These are phyloP conservation scores for Monoplex corrugatus DNA, from an alignment of 2,888 invertebrate species.

Conservation along the genomic window DNA sequence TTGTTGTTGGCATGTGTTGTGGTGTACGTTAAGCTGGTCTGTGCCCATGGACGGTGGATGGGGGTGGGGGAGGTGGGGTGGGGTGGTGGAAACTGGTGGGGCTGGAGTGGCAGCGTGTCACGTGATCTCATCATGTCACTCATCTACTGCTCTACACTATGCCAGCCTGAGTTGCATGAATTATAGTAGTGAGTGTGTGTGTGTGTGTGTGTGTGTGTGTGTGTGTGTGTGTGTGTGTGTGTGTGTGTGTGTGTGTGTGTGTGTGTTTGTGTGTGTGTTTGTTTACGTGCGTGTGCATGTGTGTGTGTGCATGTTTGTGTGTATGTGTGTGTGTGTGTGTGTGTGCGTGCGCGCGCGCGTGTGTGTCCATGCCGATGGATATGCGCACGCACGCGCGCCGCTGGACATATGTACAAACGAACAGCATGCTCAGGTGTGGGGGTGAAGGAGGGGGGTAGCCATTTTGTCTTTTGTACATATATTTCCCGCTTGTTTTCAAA, in stretches of 20 bases:
- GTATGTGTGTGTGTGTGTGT: conserved; percentile 14
- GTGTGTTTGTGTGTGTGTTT: conserved; percentile 7
- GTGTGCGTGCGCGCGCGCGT: neutral
- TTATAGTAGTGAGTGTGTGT: conserved; percentile 3
- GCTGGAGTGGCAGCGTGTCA: too few species aligned
- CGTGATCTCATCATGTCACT: too few species aligned
- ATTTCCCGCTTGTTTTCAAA: neutral
- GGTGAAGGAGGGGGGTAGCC: neutral
- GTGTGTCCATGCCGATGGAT: too few species aligned
- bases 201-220: conserved; percentile 38
- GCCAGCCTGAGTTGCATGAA: too few species aligned
- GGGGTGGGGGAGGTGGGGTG: neutral
- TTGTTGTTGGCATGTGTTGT: too few species aligned
- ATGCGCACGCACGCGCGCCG: too few species aligned
- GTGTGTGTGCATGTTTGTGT: conserved; percentile 30
- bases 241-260: conserved; percentile 40
- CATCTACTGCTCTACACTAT: too few species aligned
- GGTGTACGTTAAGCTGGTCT: too few species aligned
- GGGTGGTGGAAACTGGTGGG: too few species aligned
- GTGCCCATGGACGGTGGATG: neutral
- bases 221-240: conserved; percentile 39
- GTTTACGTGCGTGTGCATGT: neutral
- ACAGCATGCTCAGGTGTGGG: too few species aligned
- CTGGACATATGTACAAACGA: too few species aligned
- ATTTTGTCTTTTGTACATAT: conserved; percentile 10